These are phyloP conservation scores for Craniophora ligustri DNA, from an alignment of 2,888 invertebrate genomes.

Conservation along the genomic window DNA sequence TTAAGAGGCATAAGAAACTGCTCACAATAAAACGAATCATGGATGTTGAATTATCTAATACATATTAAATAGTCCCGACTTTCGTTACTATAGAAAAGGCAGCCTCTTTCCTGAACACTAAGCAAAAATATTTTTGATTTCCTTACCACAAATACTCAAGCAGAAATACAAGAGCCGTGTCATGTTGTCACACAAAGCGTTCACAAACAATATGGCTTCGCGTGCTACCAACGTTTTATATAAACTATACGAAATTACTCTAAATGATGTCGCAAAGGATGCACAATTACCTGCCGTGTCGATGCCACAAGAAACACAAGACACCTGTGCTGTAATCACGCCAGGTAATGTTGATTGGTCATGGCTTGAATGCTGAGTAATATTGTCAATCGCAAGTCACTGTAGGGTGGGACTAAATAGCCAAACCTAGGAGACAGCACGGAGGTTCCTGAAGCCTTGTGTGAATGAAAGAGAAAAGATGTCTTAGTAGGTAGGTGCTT, in stretches of 20 bases:
- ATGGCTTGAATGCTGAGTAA: slow-evolving; percentile 14
- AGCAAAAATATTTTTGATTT: slow-evolving; percentile 12
- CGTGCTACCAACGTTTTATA: slow-evolving; percentile 79
- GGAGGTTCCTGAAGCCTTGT: too few relatives aligned
- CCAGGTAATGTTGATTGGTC: slow-evolving; percentile 39
- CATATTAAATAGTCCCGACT: background rate
- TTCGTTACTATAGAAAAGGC: background rate
- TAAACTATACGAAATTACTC: slow-evolving; percentile 81
- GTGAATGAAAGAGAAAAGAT: too few relatives aligned
- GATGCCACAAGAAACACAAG: slow-evolving; percentile 59
- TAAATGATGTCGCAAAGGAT: slow-evolving; percentile 83
- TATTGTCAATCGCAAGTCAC: background rate
- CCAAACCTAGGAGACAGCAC: background rate
- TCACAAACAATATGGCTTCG: slow-evolving; percentile 66
- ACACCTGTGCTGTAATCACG: slow-evolving; percentile 45
- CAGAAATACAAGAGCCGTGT: slow-evolving; percentile 59
- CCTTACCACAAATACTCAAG: slow-evolving; percentile 73
- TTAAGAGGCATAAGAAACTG: too few relatives aligned
- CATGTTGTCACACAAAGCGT: slow-evolving; percentile 63
- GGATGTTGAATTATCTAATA: too few relatives aligned
- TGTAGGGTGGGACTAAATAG: too few relatives aligned
- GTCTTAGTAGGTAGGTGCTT: too few relatives aligned
- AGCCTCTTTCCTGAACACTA: background rate
- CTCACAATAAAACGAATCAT: too few relatives aligned
- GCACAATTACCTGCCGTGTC: slow-evolving; percentile 71